Percentiles rank a stretch among this genome's conserved stretches.
phyloP scores from a whole-genome alignment of 2,113 vertebrate species.

The Phylloscopus trochilus region DNA sequence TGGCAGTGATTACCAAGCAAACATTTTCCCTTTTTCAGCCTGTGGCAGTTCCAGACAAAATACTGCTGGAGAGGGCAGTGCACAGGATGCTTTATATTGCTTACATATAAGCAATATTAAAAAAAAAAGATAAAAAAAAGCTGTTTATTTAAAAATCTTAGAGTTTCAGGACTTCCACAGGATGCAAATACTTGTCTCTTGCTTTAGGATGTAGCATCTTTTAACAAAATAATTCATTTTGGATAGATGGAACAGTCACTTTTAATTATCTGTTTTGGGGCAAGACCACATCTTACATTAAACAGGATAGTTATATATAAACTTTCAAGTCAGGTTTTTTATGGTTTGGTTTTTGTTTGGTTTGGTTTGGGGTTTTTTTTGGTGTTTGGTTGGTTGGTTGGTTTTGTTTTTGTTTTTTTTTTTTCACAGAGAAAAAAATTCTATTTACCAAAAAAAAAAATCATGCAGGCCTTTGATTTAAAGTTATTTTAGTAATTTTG shows the following conservation, averaged over 20 bases:
- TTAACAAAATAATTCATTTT: not conserved
- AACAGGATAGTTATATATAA: not conserved
- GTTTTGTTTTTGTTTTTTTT: too few species aligned
- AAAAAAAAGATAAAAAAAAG: not conserved
- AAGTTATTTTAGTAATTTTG: not conserved
- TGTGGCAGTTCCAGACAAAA: not conserved
- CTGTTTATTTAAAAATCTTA: not conserved
- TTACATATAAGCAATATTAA: too few species aligned
- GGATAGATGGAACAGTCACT: not conserved
- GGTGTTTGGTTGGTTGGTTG: too few species aligned
- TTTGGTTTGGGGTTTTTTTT: too few species aligned
- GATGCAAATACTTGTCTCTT: not conserved
- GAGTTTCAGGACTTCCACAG: not conserved
- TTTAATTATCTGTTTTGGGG: not conserved
- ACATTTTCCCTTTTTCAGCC: not conserved
- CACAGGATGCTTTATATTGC: not conserved
- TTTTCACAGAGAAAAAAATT: not conserved
- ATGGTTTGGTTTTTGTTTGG: accelerated
- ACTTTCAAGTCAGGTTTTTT: not conserved
- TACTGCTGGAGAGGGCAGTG: not conserved
- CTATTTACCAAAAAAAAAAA: not conserved
- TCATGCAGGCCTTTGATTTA: not conserved
- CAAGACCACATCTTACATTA: not conserved
- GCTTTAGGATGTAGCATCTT: not conserved
- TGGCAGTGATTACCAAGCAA: not conserved